These are phyloP conservation scores for Pristionchus arcanus DNA, from an alignment of 2,888 invertebrate species.

Conservation along the genomic window DNA sequence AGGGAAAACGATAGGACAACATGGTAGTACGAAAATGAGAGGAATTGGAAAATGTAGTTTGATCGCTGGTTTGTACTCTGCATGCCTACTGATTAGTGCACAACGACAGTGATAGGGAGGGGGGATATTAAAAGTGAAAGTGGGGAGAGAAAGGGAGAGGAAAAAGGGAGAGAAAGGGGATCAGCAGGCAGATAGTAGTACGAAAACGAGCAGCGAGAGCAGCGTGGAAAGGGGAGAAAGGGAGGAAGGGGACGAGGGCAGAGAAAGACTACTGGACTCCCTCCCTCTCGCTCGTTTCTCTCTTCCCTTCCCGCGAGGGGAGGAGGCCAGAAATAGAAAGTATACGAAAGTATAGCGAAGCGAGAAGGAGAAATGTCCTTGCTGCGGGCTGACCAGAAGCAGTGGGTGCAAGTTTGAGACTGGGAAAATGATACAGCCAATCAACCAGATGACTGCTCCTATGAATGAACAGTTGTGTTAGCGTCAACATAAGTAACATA, in stretches of 20 bases:
- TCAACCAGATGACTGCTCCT: too few species aligned
- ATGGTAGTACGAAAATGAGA: too few species aligned
- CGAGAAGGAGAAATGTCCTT: not conserved
- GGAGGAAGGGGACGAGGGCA: constrained; percentile 18
- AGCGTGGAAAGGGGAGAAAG: constrained; percentile 1
- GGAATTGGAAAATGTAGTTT: too few species aligned
- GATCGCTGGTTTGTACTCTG: too few species aligned
- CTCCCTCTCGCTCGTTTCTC: not conserved
- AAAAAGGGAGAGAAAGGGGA: not conserved
- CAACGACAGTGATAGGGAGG: too few species aligned
- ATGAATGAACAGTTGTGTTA: too few species aligned
- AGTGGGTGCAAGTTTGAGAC: not conserved
- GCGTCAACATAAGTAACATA: too few species aligned
- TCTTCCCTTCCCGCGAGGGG: not conserved
- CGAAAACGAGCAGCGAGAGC: not conserved
- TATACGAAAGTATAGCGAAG: constrained; percentile 45
- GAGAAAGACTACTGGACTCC: not conserved
- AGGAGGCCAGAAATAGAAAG: constrained; percentile 46
- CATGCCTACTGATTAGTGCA: too few species aligned
- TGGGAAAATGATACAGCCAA: too few species aligned
- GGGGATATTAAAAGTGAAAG: not conserved
- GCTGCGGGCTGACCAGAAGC: not conserved
- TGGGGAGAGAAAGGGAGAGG: not conserved
- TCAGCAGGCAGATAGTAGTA: constrained; percentile 42
- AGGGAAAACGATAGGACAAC: too few species aligned